A percentile compares a stretch with the other conserved stretches of the same genome.
Evolutionary conservation across 1,140 invertebrate genomes (phyloP).

Genomic region (Monomorium pharaonis): DNA sequence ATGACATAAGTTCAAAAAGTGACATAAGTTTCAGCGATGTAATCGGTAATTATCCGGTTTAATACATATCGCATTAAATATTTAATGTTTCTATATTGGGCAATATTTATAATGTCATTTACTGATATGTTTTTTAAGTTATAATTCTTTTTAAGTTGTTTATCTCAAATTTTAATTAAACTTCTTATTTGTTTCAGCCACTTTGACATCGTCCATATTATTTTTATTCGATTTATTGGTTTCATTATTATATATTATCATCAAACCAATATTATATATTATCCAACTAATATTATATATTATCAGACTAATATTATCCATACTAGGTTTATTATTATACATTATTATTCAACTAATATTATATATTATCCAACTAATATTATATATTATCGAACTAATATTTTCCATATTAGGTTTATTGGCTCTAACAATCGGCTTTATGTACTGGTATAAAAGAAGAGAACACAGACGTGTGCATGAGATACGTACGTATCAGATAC

Average conservation of each 20-base stretch:
- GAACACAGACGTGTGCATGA: constrained; percentile 79
- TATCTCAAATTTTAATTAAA: constrained; percentile 13
- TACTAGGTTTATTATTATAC: no score
- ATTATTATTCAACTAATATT: no score
- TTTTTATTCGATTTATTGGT: no score
- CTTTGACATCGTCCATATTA: constrained; percentile 77
- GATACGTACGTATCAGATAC: no score
- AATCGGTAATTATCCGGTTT: constrained; percentile 76
- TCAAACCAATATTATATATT: no score
- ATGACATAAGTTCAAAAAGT: constrained; percentile 61
- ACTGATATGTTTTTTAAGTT: neutral
- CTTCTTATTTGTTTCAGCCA: constrained; percentile 76
- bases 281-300: no score
- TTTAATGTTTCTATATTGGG: neutral
- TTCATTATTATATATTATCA: no score
- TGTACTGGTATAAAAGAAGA: constrained; percentile 81
- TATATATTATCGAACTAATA: no score
- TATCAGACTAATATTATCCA: no score
- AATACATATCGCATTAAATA: constrained; percentile 1
- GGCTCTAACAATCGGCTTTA: constrained; percentile 76
- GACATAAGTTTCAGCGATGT: constrained; percentile 72
- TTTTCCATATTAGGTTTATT: constrained; percentile 79
- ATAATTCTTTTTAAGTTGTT: constrained; percentile 6
- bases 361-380: no score
- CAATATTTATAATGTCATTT: neutral